Evolutionary conservation across 2,888 invertebrate genomes (phyloP), one percentile per base, ranked within the genome.

Genomic region (Eurois occulta): DNA sequence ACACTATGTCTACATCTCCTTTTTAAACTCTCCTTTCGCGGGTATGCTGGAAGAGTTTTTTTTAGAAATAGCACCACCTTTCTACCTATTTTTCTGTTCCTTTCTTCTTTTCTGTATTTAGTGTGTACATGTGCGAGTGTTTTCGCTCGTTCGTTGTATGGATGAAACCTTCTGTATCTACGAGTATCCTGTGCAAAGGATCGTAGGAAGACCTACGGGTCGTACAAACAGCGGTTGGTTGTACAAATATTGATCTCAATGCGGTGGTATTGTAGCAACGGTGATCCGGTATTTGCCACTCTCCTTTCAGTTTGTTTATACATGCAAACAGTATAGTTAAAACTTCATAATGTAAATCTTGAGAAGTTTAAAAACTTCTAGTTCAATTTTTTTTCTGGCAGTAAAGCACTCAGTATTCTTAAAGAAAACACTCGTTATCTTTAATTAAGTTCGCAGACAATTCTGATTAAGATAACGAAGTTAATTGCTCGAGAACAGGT

Each of bases 211-310:
- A 72, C 21, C 24, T 24, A 18, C 76, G 41, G 58, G 10, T 41
- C 21, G 7, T 43, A 66, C 60, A 78, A 55, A 80, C 83, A 83
- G 28, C n/a, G 41, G 58, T 60, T 16, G 28, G 24, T 75, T 55
- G 67, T 28, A 78, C 68, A 84, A 79, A 84, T 68, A 84, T 80
- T 68, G 28, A 32, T 11, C 24, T 21, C 32, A 67, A 35, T 58
- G 62, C 78, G 79, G 55, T 11, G 24, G 24, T 68, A 78, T 68
- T 84, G 79, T 68, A 46, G 38, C 55, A 24, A 55, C 38, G 46
- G 43, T 55, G 32, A 68, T 58, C 46, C 48, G 21, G 32, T 55
- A 48, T 62, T 46, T 67, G 10, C 8, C 2, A 6, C 21, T 7
- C n/a, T 0, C 18, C 1, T 32, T 41, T 11, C 21, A 35, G 46